Conservation (phyloP, 2,113 vertebrate species). For the Otolemur garnettii region DNA sequence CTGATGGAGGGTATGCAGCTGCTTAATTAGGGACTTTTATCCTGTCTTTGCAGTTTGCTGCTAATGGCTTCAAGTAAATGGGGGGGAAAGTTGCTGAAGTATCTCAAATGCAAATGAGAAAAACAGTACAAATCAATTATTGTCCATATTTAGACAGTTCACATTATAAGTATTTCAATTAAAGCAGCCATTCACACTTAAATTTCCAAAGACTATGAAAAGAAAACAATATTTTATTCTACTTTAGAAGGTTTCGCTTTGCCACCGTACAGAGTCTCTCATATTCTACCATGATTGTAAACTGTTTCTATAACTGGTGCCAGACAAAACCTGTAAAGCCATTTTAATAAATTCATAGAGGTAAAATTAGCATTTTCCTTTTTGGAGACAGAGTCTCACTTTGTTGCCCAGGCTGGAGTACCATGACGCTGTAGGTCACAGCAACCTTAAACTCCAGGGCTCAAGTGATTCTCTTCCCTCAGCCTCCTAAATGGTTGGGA, state of each 20-base stretch:
- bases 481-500: too few species aligned
- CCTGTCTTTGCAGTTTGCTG: slow-evolving; percentile 39
- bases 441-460: too few species aligned
- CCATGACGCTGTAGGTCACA: too few species aligned
- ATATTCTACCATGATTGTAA: background rate
- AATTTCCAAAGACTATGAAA: background rate
- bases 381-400: too few species aligned
- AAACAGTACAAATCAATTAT: slow-evolving; percentile 63
- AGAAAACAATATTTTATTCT: background rate
- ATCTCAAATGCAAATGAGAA: slow-evolving; percentile 68
- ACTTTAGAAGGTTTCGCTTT: background rate
- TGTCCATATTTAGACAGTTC: slow-evolving; percentile 56
- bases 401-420: too few species aligned
- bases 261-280: background rate
- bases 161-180: slow-evolving; percentile 5
- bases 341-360: background rate
- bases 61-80: slow-evolving; percentile 58
- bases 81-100: slow-evolving; percentile 60
- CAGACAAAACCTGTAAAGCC: background rate
- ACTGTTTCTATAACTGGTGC: background rate
- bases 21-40: slow-evolving; percentile 49
- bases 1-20: background rate
- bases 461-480: too few species aligned
- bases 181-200: background rate
- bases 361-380: background rate